Percentiles rank a stretch among this genome's conserved stretches.
phyloP scores from a whole-genome alignment of 2,888 invertebrate species.

The Cataglyphis livida region DNA sequence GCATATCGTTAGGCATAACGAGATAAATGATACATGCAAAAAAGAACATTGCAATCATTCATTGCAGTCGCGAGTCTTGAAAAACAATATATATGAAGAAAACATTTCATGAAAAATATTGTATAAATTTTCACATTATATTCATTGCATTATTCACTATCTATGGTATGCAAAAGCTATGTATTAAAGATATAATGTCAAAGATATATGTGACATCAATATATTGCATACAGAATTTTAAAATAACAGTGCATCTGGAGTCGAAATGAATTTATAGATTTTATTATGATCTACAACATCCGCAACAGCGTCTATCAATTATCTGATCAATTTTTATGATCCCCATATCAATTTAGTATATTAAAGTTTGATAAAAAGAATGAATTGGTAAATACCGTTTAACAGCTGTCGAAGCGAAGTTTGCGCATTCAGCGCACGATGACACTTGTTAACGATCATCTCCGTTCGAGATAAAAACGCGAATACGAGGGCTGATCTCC shows the following conservation, averaged over 20 bases:
- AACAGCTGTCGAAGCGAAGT: constrained; percentile 53
- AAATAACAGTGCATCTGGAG: background rate
- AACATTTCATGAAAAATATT: background rate
- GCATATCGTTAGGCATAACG: background rate
- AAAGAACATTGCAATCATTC: background rate
- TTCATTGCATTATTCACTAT: background rate
- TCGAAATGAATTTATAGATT: constrained; percentile 37
- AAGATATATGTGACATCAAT: background rate
- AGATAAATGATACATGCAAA: background rate
- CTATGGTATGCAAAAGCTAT: background rate
- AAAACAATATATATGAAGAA: background rate
- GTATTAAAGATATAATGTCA: background rate
- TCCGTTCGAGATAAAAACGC: constrained; percentile 28
- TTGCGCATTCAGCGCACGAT: constrained; percentile 48
- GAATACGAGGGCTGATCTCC: background rate
- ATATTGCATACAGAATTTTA: background rate
- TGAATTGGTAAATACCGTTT: constrained; percentile 55
- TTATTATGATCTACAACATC: constrained; percentile 20
- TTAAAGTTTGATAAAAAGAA: background rate
- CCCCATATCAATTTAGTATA: background rate
- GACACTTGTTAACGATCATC: constrained; percentile 71
- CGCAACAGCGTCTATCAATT: background rate
- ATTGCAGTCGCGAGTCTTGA: background rate
- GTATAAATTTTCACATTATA: constrained; percentile 6
- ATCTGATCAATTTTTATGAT: background rate